Conservation (phyloP, 2,797 vertebrate species). For the Clamator glandarius region DNA sequence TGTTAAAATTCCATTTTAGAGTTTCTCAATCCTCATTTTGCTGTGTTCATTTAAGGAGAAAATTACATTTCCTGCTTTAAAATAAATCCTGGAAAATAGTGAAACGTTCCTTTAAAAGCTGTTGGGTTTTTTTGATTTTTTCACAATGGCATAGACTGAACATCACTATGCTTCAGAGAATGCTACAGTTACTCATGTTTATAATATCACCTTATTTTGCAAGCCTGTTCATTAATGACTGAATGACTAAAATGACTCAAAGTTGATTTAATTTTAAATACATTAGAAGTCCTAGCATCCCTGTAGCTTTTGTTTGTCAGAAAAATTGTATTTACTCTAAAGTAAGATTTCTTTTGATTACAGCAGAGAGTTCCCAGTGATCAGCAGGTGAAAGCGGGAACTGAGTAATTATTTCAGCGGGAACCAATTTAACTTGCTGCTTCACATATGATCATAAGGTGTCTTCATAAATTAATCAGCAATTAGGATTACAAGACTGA, state of each 20-base stretch:
- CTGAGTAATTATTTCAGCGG: neutral
- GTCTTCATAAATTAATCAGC: neutral
- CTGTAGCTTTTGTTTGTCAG: neutral
- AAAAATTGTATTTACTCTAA: neutral
- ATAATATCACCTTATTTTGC: neutral
- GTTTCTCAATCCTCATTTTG: neutral
- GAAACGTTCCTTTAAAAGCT: neutral
- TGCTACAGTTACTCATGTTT: neutral
- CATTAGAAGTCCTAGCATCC: neutral
- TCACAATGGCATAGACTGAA: neutral
- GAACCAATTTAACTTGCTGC: neutral
- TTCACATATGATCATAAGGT: neutral
- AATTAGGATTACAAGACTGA: neutral
- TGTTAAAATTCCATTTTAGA: neutral
- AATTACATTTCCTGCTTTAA: neutral
- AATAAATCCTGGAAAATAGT: neutral
- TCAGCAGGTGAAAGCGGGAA: neutral
- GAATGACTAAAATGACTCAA: neutral
- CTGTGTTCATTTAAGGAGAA: neutral
- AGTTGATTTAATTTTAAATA: neutral
- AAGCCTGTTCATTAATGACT: neutral
- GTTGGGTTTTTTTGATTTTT: neutral
- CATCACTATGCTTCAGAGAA: neutral
- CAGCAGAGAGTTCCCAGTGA: neutral
- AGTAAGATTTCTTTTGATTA: neutral